A percentile compares a stretch with the other conserved stretches of the same genome.
Conservation (phyloP, 2,888 invertebrate genomes). For the Melanostoma scalare region DNA sequence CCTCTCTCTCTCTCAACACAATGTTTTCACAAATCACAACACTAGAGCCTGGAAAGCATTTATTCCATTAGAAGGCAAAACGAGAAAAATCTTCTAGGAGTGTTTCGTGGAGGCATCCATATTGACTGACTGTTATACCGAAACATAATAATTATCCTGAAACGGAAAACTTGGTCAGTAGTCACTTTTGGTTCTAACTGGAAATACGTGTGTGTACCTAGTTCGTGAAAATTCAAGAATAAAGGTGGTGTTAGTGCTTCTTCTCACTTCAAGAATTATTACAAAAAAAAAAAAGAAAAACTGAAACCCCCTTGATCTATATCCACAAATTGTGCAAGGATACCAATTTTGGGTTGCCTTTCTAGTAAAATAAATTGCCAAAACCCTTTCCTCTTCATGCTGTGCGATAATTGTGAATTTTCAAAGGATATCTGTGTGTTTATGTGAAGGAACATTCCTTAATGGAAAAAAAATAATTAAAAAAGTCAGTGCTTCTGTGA, state of each 20-base stretch:
- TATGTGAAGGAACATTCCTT: conserved; percentile 18
- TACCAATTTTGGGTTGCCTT: conserved; percentile 23
- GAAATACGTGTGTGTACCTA: conserved; percentile 69
- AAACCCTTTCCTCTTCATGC: not conserved
- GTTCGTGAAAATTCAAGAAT: conserved; percentile 29
- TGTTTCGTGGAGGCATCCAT: conserved; percentile 60
- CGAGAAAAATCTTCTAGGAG: conserved; percentile 27
- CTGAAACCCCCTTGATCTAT: conserved; percentile 11
- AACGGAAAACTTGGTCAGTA: conserved; percentile 73
- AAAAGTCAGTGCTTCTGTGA: conserved; percentile 43
- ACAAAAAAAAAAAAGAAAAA: conserved; percentile 1
- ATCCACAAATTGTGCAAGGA: conserved; percentile 37
- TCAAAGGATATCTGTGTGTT: conserved; percentile 24
- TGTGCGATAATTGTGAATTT: conserved; percentile 7
- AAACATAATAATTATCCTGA: conserved; percentile 69
- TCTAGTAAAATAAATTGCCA: conserved; percentile 13
- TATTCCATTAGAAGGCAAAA: not conserved
- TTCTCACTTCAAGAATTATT: conserved; percentile 24
- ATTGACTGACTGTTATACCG: conserved; percentile 66
- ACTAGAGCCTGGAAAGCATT: too few species aligned
- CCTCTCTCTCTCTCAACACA: too few species aligned
- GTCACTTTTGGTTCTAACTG: conserved; percentile 73
- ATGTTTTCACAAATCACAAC: too few species aligned
- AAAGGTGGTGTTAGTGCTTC: conserved; percentile 53
- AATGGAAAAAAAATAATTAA: conserved; percentile 23